A percentile compares a stretch with the other conserved stretches of the same genome.
Evolutionary conservation across 2,113 vertebrate species (phyloP).

Genomic region (Sarotherodon lohbergeri): DNA sequence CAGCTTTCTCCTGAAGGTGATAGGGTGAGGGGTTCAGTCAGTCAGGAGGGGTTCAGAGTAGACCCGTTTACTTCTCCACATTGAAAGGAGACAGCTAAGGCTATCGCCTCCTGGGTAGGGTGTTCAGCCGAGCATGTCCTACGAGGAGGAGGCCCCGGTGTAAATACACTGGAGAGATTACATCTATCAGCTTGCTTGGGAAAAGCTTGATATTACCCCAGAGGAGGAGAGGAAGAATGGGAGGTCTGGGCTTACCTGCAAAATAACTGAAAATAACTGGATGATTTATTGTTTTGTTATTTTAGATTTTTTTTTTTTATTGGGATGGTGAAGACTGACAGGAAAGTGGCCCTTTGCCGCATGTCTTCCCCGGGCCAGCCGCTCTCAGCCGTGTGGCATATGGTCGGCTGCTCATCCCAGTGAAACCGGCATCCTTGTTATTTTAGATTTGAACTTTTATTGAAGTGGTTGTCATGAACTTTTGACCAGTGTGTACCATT

Average conservation of each 20-base stretch:
- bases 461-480: background rate
- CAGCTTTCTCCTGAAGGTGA: background rate
- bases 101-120: fast-evolving
- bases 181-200: background rate
- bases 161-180: background rate
- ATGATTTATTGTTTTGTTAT: background rate
- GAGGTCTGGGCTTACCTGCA: background rate
- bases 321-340: too few species aligned
- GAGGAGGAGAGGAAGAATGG: background rate
- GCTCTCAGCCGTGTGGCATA: too few species aligned
- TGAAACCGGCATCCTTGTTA: background rate
- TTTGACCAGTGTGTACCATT: background rate
- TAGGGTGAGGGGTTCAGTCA: background rate
- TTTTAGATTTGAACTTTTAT: background rate
- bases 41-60: background rate
- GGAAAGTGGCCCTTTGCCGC: too few species aligned
- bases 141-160: background rate
- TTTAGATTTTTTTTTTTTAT: background rate
- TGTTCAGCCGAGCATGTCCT: background rate
- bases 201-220: background rate
- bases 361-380: too few species aligned
- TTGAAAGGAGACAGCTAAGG: background rate
- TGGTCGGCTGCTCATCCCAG: too few species aligned
- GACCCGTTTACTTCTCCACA: background rate
- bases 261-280: background rate